phyloP scores from a whole-genome alignment of 2,113 vertebrate genomes.

The Lasiurus borealis region DNA sequence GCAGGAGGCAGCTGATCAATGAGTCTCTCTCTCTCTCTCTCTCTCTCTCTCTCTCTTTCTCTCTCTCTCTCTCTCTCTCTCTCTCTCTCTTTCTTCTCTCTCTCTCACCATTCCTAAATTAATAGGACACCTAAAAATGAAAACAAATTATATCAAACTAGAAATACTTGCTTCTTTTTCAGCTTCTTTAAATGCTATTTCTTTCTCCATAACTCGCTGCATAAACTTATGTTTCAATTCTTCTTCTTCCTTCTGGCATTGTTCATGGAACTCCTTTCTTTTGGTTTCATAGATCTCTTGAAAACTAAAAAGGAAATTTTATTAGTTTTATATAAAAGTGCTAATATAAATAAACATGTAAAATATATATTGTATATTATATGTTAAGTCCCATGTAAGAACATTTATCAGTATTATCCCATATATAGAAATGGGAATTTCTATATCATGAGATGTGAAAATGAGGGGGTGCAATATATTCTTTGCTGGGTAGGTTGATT shows the following conservation, averaged over 20 bases:
- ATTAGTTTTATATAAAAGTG: slow-evolving; percentile 19
- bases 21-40: too few species aligned
- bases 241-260: slow-evolving; percentile 92
- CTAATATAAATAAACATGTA: not conserved
- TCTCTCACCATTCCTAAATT: not conserved
- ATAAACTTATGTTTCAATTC: slow-evolving; percentile 93
- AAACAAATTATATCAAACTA: not conserved
- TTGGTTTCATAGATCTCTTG: slow-evolving; percentile 94
- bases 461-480: not conserved
- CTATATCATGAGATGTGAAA: not conserved
- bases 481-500: not conserved
- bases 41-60: too few species aligned
- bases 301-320: slow-evolving; percentile 86
- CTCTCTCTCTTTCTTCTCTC: too few species aligned
- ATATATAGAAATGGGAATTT: not conserved
- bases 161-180: slow-evolving; percentile 89
- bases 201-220: slow-evolving; percentile 93
- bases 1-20: too few species aligned
- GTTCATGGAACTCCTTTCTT: slow-evolving; percentile 91
- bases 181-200: slow-evolving; percentile 91
- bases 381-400: not conserved
- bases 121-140: not conserved
- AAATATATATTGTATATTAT: not conserved
- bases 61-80: too few species aligned
- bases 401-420: not conserved